Conservation (phyloP, 2,797 vertebrate genomes). For the Okamejei kenojei region DNA sequence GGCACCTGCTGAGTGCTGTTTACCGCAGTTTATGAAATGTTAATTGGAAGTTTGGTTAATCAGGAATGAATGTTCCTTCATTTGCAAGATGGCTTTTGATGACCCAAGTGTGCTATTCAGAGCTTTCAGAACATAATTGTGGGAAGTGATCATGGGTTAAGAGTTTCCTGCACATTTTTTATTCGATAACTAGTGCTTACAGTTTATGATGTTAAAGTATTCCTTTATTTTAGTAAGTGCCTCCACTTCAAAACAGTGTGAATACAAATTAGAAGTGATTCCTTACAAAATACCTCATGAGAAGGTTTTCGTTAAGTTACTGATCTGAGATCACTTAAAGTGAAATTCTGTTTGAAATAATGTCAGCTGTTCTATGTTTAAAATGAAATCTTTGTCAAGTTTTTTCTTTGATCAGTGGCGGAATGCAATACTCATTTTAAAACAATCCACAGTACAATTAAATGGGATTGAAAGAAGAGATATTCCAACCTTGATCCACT, state of each 20-base stretch:
- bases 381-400: neutral
- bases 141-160: neutral
- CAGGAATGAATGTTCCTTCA: neutral
- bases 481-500: neutral
- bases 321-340: neutral
- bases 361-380: neutral
- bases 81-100: neutral
- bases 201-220: neutral
- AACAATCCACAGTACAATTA: neutral
- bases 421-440: neutral
- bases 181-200: neutral
- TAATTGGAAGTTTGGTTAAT: slow-evolving; percentile 18
- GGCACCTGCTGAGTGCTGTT: neutral
- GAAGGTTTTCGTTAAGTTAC: neutral
- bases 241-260: neutral
- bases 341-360: neutral
- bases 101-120: neutral
- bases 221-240: neutral
- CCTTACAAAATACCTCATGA: neutral
- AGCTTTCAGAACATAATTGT: neutral
- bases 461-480: neutral
- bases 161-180: neutral
- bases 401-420: neutral
- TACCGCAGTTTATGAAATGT: neutral
- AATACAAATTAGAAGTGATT: neutral